Base-by-base conservation (phyloP, 2,113 vertebrate species). In the Neogale vison region DNA sequence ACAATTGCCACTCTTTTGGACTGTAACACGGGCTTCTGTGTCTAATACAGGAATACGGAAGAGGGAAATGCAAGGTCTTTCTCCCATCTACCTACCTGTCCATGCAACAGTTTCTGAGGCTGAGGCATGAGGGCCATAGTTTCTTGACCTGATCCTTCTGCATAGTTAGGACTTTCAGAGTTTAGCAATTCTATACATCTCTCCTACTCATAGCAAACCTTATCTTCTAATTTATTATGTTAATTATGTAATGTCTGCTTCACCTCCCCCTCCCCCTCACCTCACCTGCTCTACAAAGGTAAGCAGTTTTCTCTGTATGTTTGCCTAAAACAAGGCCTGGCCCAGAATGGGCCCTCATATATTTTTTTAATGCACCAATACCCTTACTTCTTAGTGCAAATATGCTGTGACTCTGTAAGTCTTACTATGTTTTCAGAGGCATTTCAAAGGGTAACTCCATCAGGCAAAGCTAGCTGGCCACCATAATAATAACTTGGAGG, bases 371-470 rank as follows among this genome's bases (percentile, higher is more conserved):
- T 42, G 50, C 13, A 63, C 34, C 34, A 55, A 69, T 67, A 94
- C 52, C 18, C 31, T 95, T 92, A 55, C 42, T 74, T 63, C 36
- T 71, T 55, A 65, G 18, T 91, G 45, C 9, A 88, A 13, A 23
- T 77, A 4, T 82, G 36, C 52, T n/a, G 47, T 77, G 15, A 91
- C 50, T 76, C 18, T 71, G 11, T 15, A 76, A 15, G 6, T 63
- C 7, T 76, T 85, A 2, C 26, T 88, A 1, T 67, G 9, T 85
- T 96, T 96, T 96, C 61, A 69, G 65, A 88, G 36, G 39, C 2
- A 81, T 82, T 72, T 74, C 87, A 71, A 4, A 57, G 18, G 23
- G 31, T 23, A 91, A 67, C 3, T 61, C 57, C 71, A 59, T 67
- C 13, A 63, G 39, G 4, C 45, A 79, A 80, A 71, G 9, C 80